Percentiles rank a stretch among this genome's conserved stretches.
Conservation (phyloP, 2,113 vertebrate genomes). For the Oryzias curvinotus region DNA sequence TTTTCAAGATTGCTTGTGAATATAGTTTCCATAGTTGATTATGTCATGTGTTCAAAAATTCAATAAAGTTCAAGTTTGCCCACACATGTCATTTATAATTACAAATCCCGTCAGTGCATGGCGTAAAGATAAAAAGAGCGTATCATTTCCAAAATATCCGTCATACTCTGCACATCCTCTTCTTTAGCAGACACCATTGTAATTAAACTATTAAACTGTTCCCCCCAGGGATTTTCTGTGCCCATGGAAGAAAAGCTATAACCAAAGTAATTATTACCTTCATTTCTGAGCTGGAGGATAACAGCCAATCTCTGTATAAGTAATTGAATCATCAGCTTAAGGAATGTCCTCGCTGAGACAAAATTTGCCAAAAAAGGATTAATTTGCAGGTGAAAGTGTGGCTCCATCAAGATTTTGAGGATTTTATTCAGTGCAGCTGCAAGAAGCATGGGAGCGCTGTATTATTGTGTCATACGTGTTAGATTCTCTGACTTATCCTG, state of each 20-base stretch:
- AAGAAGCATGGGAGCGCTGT: conserved; percentile 4
- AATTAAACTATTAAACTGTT: conserved; percentile 72
- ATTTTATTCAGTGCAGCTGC: conserved; percentile 29
- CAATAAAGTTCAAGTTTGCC: conserved; percentile 31
- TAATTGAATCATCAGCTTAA: conserved; percentile 46
- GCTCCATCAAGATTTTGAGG: conserved; percentile 48
- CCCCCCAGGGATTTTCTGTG: conserved; percentile 63
- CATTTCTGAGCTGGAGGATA: conserved; percentile 46
- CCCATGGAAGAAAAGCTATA: conserved; percentile 48
- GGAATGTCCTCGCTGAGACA: neutral
- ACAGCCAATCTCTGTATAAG: conserved; percentile 53
- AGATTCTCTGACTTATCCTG: conserved; percentile 42
- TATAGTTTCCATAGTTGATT: conserved; percentile 13
- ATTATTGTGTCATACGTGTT: conserved; percentile 35
- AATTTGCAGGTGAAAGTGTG: conserved; percentile 43
- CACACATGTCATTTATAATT: conserved; percentile 60
- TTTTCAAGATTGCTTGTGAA: conserved; percentile 26
- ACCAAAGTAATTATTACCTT: conserved; percentile 63
- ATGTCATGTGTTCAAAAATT: conserved; percentile 8
- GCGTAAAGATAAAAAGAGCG: conserved; percentile 43
- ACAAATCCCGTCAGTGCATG: conserved; percentile 38
- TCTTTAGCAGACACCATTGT: conserved; percentile 49
- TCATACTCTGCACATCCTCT: conserved; percentile 38
- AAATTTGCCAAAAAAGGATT: conserved; percentile 21
- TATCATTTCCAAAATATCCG: conserved; percentile 61